These are phyloP conservation scores for Tyrophagus putrescentiae DNA, from an alignment of 1,140 invertebrate genomes.

Conservation along the genomic window DNA sequence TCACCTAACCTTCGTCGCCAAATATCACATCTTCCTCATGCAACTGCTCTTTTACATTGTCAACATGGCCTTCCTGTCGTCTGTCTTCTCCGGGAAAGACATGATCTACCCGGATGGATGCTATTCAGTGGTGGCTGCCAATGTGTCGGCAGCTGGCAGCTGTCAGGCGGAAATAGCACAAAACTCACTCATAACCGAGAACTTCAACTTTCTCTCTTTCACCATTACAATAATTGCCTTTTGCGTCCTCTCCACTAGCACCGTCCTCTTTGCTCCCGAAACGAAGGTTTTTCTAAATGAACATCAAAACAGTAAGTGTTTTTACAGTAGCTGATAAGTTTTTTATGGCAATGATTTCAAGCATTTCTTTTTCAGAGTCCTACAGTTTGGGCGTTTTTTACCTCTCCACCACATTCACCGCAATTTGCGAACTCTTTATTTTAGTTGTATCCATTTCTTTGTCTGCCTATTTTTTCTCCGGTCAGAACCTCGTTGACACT, in stretches of 20 bases:
- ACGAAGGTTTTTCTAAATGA: not conserved
- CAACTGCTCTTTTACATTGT: too few relatives aligned
- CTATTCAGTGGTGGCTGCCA: not conserved
- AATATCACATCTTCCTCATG: not conserved
- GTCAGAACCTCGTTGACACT: not conserved
- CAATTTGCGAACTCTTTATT: not conserved
- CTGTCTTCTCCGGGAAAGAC: not conserved
- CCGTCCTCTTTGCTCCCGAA: not conserved
- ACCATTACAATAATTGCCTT: not conserved
- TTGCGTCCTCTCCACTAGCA: not conserved
- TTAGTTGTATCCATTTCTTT: not conserved
- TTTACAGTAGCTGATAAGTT: not conserved
- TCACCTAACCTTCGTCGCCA: not conserved
- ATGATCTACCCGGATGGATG: not conserved
- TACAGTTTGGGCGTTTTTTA: constrained; percentile 2
- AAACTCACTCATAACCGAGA: not conserved
- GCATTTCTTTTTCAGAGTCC: not conserved
- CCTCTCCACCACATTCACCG: not conserved
- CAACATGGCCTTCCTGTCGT: not conserved
- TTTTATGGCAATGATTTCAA: not conserved
- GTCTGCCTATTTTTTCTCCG: not conserved
- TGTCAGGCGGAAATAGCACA: not conserved
- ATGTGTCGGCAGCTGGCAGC: not conserved
- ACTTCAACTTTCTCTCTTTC: not conserved
- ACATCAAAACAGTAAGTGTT: not conserved